Evolutionary conservation across 1,140 invertebrate species (phyloP), one percentile per base, ranked within the genome.

Genomic region (Mercenaria mercenaria): DNA sequence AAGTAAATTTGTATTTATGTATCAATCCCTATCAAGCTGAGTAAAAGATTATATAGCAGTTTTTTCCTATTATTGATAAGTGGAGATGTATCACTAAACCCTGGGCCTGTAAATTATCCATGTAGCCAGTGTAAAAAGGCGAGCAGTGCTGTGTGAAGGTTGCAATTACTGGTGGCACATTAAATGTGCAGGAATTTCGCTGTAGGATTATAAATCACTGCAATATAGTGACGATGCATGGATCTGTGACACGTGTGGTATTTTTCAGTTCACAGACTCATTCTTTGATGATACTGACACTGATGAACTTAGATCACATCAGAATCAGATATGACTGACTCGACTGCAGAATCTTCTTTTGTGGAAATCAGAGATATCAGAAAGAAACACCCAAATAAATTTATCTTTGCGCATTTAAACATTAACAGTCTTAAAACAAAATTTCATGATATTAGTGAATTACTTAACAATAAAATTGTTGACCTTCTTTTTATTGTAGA

Each of bases 111-210:
- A n/a, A n/a, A n/a, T n/a, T n/a, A n/a, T n/a, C n/a, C n/a, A n/a
- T n/a, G n/a, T n/a, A n/a, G n/a, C n/a, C n/a, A n/a, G n/a, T n/a
- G n/a, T n/a, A n/a, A n/a, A n/a, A n/a, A n/a, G n/a, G n/a, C n/a
- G n/a, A n/a, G n/a, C n/a, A n/a, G n/a, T n/a, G n/a, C n/a, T n/a
- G n/a, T n/a, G n/a, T n/a, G 80, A 82, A 37, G 56, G 29, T 34
- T 82, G 52, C 56, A 64, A 37, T 37, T 18, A 61, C 23, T 59
- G 52, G 80, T 61, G 52, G 11, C 80, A 82, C 56, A 82, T 64
- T 41, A 82, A 64, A 41, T 82, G 80, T 82, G 80, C 80, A 37
- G 37, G 37, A 34, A 82, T 82, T 43, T 82, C 80, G 10, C 52
- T 56, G 15, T 41, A 59, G 20, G 13, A 82, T 11, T 82, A 82